These are phyloP conservation scores for Lycocerus yunnanus DNA, from an alignment of 2,888 invertebrate species.

Conservation along the genomic window DNA sequence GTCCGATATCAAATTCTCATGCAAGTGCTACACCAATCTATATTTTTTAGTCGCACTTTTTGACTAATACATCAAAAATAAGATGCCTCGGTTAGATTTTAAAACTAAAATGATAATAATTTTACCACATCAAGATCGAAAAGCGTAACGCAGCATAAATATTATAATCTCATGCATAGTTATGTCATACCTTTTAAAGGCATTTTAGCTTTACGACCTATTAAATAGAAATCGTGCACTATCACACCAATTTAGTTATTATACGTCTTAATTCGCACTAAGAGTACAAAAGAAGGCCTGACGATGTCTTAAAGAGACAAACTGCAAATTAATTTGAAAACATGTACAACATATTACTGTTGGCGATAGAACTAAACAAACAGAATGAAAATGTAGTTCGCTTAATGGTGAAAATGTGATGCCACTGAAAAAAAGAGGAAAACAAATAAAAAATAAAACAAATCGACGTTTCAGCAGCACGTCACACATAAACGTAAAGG, in stretches of 20 bases:
- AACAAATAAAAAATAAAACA: conserved; percentile 32
- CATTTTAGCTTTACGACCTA: background rate
- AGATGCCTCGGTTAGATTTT: background rate
- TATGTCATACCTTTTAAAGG: background rate
- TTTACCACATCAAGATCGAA: background rate
- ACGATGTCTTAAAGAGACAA: background rate
- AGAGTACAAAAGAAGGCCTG: background rate
- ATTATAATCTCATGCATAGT: background rate
- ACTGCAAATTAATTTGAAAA: background rate
- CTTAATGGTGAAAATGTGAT: conserved; percentile 6
- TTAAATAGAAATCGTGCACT: background rate
- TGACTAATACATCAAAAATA: background rate
- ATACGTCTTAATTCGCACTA: background rate
- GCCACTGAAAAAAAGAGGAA: conserved; percentile 20
- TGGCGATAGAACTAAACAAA: background rate
- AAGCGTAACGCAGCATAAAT: background rate
- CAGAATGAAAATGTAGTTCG: background rate
- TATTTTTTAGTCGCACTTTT: background rate
- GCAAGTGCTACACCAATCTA: background rate
- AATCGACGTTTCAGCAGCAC: conserved; percentile 42
- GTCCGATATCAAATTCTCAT: background rate
- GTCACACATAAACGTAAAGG: conserved; percentile 42
- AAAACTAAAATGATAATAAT: background rate
- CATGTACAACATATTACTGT: background rate
- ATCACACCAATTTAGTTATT: background rate